phyloP scores from a whole-genome alignment of 2,888 invertebrate genomes.

The Candidula unifasciata region DNA sequence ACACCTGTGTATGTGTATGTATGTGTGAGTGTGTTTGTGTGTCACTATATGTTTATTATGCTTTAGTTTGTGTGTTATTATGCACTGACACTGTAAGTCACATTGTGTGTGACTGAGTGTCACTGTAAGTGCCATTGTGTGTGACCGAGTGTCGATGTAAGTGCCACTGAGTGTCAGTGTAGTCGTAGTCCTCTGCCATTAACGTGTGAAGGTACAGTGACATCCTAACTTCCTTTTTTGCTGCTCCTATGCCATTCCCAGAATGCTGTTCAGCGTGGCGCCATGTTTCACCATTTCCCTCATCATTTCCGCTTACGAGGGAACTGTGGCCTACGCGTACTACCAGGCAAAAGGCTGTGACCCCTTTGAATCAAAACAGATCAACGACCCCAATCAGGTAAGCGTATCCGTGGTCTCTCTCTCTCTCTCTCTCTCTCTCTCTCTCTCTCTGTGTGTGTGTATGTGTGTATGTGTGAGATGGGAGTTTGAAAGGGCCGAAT shows the following conservation, averaged over 20 bases:
- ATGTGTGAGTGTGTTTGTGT: background rate
- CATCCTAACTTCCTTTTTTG: too few relatives aligned
- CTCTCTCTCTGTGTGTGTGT: background rate
- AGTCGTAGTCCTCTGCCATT: too few relatives aligned
- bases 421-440: too few relatives aligned
- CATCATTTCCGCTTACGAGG: conserved; percentile 61
- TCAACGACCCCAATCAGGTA: conserved; percentile 70
- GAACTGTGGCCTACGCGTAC: conserved; percentile 67
- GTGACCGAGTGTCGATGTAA: too few relatives aligned
- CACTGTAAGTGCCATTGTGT: too few relatives aligned
- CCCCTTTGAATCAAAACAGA: conserved; percentile 62
- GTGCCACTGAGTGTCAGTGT: too few relatives aligned
- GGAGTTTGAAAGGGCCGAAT: too few relatives aligned
- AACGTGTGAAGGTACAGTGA: too few relatives aligned
- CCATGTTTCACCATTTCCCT: conserved; percentile 61
- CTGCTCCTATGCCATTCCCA: conserved; percentile 38
- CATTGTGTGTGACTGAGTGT: too few relatives aligned
- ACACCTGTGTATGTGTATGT: background rate
- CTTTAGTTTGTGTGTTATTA: too few relatives aligned
- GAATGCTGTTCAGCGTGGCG: conserved; percentile 59
- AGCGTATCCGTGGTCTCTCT: background rate
- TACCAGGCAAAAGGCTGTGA: conserved; percentile 64
- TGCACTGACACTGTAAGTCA: too few relatives aligned
- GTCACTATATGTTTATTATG: too few relatives aligned
- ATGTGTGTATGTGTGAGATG: background rate